Conservation (phyloP, 2,113 vertebrate genomes). For the Cynopterus brachyotis region DNA sequence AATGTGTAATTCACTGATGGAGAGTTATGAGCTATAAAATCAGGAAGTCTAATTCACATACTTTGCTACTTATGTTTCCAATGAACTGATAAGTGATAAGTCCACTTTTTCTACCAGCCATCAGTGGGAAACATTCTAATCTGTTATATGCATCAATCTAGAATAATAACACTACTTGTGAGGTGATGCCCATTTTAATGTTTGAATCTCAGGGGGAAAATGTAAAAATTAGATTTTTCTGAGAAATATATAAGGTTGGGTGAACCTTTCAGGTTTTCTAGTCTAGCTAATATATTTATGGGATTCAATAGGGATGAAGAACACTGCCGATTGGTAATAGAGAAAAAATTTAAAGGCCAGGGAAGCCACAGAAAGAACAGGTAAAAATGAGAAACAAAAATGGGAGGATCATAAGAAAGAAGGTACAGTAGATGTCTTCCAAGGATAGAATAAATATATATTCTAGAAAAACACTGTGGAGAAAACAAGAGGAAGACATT, state of each 20-base stretch:
- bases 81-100: background rate
- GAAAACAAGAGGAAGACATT: background rate
- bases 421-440: background rate
- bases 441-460: background rate
- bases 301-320: background rate
- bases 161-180: background rate
- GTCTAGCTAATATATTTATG: background rate
- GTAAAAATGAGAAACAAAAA: background rate
- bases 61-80: background rate
- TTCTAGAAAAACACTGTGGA: background rate
- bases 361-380: background rate
- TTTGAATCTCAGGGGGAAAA: background rate
- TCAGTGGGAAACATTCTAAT: background rate
- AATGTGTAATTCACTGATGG: background rate
- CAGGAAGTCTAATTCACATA: background rate
- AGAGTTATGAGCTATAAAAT: background rate
- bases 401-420: background rate
- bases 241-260: background rate
- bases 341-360: background rate
- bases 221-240: background rate
- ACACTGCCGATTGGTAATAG: background rate
- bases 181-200: background rate
- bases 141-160: background rate
- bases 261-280: conserved; percentile 32
- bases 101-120: background rate